phyloP scores from a whole-genome alignment of 2,888 invertebrate species.

The Lepidocyrtinus sp. region DNA sequence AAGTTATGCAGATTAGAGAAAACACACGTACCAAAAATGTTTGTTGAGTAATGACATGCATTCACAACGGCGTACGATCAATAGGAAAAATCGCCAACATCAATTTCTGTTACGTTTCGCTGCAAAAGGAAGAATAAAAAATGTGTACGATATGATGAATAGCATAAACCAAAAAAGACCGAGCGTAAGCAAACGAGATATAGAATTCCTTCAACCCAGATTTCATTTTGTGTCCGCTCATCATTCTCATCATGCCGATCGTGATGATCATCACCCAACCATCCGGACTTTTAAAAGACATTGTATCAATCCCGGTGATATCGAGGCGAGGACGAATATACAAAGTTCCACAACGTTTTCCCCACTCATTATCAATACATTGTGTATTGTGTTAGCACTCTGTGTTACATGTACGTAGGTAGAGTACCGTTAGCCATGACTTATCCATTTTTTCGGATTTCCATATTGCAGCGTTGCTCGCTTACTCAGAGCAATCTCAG shows the following conservation, averaged over 20 bases:
- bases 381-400: slow-evolving; percentile 21
- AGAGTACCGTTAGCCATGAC: slow-evolving; percentile 61
- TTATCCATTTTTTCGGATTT: slow-evolving; percentile 62
- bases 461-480: slow-evolving; percentile 42
- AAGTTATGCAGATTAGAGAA: background rate
- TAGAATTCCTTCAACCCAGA: slow-evolving; percentile 48
- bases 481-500: background rate
- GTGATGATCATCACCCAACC: too few species aligned
- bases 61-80: too few species aligned
- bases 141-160: too few species aligned
- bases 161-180: too few species aligned
- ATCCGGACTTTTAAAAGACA: slow-evolving; percentile 34
- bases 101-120: too few species aligned
- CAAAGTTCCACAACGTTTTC: slow-evolving; percentile 56
- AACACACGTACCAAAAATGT: too few species aligned
- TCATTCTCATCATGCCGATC: background rate
- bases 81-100: too few species aligned
- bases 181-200: slow-evolving; percentile 11
- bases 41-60: too few species aligned
- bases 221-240: slow-evolving; percentile 52
- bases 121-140: too few species aligned
- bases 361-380: slow-evolving; percentile 24
- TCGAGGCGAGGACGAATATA: too few species aligned
- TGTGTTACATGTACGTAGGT: slow-evolving; percentile 47
- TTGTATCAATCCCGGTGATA: slow-evolving; percentile 15